phyloP scores from a whole-genome alignment of 2,113 vertebrate species.

The human region GRCh38 chr6:160593501-160594000 shows the following conservation, averaged over 20 bases:
- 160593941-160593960: constrained; percentile 83
- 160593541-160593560: background rate
- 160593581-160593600: background rate
- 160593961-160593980: constrained; percentile 85
- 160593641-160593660: background rate
- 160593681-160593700: background rate
- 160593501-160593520: too few relatives aligned
- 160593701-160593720: background rate
- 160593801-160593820: background rate
- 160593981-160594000: constrained; percentile 89
- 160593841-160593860: background rate
- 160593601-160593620: background rate
- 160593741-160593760: too few relatives aligned
- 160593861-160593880: background rate
- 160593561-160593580: background rate
- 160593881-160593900: background rate
- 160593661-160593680: background rate
- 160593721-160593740: background rate
- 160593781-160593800: background rate
- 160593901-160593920: background rate
- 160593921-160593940: fast-evolving
- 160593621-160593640: background rate
- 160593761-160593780: background rate
- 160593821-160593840: background rate
- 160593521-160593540: too few relatives aligned